Conservation (phyloP, 2,888 invertebrate species). For the Blastobasis lacticolella region DNA sequence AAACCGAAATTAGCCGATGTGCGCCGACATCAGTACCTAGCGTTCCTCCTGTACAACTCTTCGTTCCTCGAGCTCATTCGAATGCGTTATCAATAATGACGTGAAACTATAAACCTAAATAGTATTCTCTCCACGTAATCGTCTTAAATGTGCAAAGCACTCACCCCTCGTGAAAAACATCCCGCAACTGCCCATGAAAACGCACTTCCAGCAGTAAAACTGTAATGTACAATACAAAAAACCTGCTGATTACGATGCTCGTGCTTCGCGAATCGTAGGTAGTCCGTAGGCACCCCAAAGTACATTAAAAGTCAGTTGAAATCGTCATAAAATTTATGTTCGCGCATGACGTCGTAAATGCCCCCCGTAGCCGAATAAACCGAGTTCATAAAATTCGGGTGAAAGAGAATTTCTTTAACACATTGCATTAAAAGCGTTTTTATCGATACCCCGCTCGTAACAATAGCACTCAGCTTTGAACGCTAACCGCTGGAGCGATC, state of each 20-base stretch:
- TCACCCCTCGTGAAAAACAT: too few species aligned
- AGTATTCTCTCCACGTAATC: too few species aligned
- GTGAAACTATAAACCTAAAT: too few species aligned
- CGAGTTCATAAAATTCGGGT: constrained; percentile 43
- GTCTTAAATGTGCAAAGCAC: too few species aligned
- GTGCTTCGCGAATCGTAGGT: constrained; percentile 30
- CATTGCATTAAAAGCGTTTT: constrained; percentile 31
- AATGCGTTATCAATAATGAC: too few species aligned
- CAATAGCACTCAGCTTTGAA: constrained; percentile 6
- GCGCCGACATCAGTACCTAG: too few species aligned
- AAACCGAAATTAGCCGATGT: too few species aligned
- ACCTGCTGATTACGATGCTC: constrained; percentile 9
- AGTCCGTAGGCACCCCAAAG: constrained; percentile 33
- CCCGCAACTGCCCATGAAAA: too few species aligned
- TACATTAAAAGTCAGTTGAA: constrained; percentile 50
- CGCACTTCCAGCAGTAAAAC: too few species aligned
- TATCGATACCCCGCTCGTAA: constrained; percentile 21
- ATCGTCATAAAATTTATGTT: constrained; percentile 59
- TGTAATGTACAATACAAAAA: constrained; percentile 6
- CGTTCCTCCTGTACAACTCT: too few species aligned
- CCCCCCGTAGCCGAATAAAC: constrained; percentile 45
- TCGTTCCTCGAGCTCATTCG: too few species aligned
- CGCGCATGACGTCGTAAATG: constrained; percentile 58
- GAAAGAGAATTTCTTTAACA: constrained; percentile 40
- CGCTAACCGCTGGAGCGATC: constrained; percentile 1